Conservation (phyloP, 2,113 vertebrate genomes). For the Sminthopsis crassicaudata region DNA sequence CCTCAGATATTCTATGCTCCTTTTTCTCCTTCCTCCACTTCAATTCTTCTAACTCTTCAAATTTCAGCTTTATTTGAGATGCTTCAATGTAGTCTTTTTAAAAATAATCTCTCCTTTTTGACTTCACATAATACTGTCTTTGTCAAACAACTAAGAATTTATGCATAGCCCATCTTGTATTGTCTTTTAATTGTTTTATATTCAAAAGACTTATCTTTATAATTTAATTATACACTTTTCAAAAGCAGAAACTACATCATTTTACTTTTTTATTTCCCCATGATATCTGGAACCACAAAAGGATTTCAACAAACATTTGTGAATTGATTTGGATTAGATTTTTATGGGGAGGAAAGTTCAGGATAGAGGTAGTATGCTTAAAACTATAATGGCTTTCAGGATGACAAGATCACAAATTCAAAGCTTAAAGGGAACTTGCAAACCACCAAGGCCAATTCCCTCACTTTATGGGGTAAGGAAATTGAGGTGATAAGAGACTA, state of each 20-base stretch:
- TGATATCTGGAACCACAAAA: background rate
- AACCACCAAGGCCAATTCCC: background rate
- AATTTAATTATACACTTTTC: slow-evolving; percentile 15
- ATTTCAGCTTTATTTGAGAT: background rate
- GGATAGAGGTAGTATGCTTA: background rate
- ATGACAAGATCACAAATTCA: background rate
- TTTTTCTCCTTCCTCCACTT: background rate
- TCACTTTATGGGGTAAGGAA: background rate
- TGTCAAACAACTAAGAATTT: background rate
- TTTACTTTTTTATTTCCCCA: background rate
- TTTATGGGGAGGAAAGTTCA: background rate
- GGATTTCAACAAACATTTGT: background rate
- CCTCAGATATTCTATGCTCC: background rate
- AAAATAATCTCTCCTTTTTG: background rate
- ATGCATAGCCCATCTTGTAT: background rate
- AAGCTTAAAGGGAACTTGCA: background rate
- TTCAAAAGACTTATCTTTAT: background rate
- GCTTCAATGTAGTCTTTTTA: background rate
- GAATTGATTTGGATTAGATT: background rate
- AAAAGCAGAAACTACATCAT: background rate
- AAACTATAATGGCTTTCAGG: background rate
- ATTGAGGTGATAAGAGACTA: background rate
- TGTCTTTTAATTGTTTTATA: background rate
- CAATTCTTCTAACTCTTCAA: background rate
- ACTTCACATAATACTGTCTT: background rate